phyloP scores from a whole-genome alignment of 2,888 invertebrate genomes.

The Resseliella maxima region DNA sequence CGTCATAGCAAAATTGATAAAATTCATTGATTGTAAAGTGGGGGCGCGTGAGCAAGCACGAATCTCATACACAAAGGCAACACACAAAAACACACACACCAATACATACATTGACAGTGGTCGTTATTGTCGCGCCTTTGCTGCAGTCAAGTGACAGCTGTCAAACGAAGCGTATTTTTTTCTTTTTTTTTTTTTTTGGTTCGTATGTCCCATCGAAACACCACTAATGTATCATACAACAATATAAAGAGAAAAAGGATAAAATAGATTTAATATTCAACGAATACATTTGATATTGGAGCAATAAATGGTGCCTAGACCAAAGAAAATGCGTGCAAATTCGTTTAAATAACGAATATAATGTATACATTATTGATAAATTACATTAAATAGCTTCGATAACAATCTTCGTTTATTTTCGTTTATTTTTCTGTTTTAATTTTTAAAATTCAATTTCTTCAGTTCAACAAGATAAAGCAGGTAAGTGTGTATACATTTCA shows the following conservation, averaged over 20 bases:
- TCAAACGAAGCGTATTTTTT: slow-evolving; percentile 14
- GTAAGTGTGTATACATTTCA: neutral
- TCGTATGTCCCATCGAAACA: neutral
- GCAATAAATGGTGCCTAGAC: neutral
- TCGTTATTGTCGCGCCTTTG: slow-evolving; percentile 9
- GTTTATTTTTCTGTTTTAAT: slow-evolving; percentile 4
- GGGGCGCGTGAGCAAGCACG: neutral
- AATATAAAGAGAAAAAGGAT: slow-evolving; percentile 50
- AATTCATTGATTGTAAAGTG: neutral
- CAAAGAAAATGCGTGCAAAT: neutral
- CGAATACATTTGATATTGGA: neutral
- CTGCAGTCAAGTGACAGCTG: slow-evolving; percentile 53
- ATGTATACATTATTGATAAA: neutral
- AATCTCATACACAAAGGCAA: neutral
- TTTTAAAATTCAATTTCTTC: neutral
- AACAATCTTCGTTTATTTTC: too few relatives aligned
- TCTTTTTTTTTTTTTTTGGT: too few relatives aligned
- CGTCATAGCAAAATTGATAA: neutral
- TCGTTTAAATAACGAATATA: neutral
- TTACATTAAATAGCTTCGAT: neutral
- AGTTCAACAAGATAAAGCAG: neutral
- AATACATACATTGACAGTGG: neutral
- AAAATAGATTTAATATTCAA: neutral
- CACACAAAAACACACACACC: neutral
- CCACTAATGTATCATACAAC: slow-evolving; percentile 14